Percentiles rank a stretch among this genome's conserved stretches.
These are phyloP conservation scores for Pecten maximus DNA, from an alignment of 2,888 invertebrate genomes.

Conservation along the genomic window DNA sequence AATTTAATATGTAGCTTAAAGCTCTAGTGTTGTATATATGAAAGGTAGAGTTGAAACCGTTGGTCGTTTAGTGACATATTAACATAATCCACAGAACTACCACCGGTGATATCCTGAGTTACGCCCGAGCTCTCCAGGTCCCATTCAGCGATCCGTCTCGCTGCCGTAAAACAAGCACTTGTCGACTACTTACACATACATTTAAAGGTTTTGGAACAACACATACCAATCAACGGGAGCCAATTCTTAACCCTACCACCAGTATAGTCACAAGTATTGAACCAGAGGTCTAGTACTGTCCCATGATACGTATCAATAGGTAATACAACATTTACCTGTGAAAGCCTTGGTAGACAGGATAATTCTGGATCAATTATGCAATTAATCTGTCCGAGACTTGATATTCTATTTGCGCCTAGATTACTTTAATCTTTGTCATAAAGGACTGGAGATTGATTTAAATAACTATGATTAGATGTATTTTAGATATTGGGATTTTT, in stretches of 20 bases:
- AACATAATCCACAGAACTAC: constrained; percentile 4
- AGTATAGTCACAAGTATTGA: not conserved
- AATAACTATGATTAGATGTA: not conserved
- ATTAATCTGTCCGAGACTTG: not conserved
- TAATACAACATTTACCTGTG: not conserved
- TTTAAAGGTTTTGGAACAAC: constrained; percentile 2
- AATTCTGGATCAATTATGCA: not conserved
- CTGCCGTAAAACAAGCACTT: not conserved
- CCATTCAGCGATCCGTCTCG: not conserved
- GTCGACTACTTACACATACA: constrained; percentile 5
- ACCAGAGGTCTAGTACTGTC: not conserved
- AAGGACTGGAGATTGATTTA: not conserved
- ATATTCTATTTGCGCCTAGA: not conserved
- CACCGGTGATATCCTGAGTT: not conserved
- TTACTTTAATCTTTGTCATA: not conserved
- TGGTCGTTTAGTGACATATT: constrained; percentile 24
- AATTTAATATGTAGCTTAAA: not conserved
- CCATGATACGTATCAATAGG: not conserved
- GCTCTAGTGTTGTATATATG: not conserved
- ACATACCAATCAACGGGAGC: not conserved
- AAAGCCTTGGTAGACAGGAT: not conserved
- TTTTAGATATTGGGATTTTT: not conserved
- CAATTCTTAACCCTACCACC: not conserved
- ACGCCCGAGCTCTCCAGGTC: not conserved
- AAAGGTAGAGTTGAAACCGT: not conserved